Evolutionary conservation across 2,888 invertebrate species (phyloP), one percentile per base, ranked within the genome.

Genomic region (Sabellastarte sp.): DNA sequence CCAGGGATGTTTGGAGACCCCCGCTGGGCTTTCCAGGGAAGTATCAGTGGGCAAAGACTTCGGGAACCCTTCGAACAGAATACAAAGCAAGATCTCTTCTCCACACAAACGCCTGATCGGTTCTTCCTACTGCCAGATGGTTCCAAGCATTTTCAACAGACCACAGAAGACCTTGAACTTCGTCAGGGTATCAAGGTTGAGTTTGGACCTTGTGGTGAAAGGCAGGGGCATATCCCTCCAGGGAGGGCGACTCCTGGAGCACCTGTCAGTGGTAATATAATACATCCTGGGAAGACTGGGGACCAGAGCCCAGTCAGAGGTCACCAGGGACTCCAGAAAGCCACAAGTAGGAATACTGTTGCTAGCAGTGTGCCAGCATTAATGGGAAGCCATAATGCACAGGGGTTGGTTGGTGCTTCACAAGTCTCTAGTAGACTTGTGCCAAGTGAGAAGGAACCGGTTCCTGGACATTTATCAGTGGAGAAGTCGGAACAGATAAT

Each of bases 11-110:
- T 24, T 29, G 52, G 51, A 20, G 52, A 29, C 31, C 29, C 60
- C n/a, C 30, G 60, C 51, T 60, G 60, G 60, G n/a, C n/a, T 26
- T 60, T 50, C 32, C 2, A 53, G 20, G 53, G 53, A 10, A 53
- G 53, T 26, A 53, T 53, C 53, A 53, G 53, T 26, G 26, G 53
- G 4, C 20, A 26, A 5, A 26, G 5, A 5, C 53, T 5, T 26
- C 53, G 20, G 41, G 10, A 41, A 41, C 10, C 20, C 10, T 10
- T 15, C 10, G 10, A 20, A 41, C 41, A 41, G 20, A 41, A 41
- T 20, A 20, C 10, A 20, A 20, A 10, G 41, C 10, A 41, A 41
- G n/a, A n/a, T n/a, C n/a, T n/a, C n/a, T n/a, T n/a, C n/a, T n/a
- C n/a, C n/a, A n/a, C n/a, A n/a, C n/a, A n/a, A n/a, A n/a, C n/a